Percentiles rank a stretch among this genome's conserved stretches.
These are phyloP conservation scores for Eupeodes corollae DNA, from an alignment of 1,140 invertebrate genomes.

Conservation along the genomic window DNA sequence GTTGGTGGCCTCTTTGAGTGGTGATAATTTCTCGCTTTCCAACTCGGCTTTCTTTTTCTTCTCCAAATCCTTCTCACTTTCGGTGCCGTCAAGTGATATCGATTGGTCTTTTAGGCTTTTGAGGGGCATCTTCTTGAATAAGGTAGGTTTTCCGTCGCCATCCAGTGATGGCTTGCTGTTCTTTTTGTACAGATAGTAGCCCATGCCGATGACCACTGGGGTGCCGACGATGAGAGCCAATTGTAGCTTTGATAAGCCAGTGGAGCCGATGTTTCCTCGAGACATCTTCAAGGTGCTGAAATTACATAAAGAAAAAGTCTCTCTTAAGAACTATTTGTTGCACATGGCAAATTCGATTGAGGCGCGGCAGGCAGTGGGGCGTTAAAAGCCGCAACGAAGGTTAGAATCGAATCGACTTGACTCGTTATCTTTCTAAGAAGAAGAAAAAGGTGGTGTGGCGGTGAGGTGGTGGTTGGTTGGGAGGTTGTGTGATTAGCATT, in stretches of 20 bases:
- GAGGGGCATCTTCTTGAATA: slow-evolving; percentile 20
- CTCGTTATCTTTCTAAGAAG: no score
- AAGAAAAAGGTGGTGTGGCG: no score
- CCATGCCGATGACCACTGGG: slow-evolving; percentile 67
- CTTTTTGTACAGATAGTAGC: slow-evolving; percentile 65
- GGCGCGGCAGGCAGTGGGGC: no score
- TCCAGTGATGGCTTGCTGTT: slow-evolving; percentile 16
- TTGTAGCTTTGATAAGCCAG: slow-evolving; percentile 41
- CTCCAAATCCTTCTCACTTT: slow-evolving; percentile 37
- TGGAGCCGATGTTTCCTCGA: slow-evolving; percentile 10
- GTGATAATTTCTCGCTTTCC: slow-evolving; percentile 42
- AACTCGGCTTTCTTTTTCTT: slow-evolving; percentile 42
- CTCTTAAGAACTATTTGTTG: no score
- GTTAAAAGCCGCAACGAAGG: no score
- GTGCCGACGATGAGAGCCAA: slow-evolving; percentile 56
- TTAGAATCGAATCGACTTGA: no score
- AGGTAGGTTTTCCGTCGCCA: slow-evolving; percentile 7
- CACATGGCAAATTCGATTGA: no score
- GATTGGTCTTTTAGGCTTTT: slow-evolving; percentile 34
- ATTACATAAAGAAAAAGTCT: no score
- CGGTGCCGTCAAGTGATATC: slow-evolving; percentile 40
- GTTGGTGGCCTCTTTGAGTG: slow-evolving; percentile 35
- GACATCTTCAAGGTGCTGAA: no score
- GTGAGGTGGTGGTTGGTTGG: no score
- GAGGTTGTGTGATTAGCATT: no score